These are phyloP conservation scores for Megaptera novaeangliae DNA, from an alignment of 2,113 vertebrate genomes.

Conservation along the genomic window DNA sequence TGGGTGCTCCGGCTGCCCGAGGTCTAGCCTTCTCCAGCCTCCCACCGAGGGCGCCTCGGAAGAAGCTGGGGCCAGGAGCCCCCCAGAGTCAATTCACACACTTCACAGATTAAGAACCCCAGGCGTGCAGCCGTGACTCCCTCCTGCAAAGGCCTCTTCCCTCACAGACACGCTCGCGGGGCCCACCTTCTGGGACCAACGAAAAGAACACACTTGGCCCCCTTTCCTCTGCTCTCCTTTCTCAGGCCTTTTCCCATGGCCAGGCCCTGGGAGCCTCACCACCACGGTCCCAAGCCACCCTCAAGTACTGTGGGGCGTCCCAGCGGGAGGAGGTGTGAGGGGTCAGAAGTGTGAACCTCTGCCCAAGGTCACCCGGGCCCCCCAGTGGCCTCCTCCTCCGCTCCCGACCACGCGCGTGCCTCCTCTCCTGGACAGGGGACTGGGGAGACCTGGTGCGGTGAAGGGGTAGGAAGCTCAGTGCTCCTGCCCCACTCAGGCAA, in stretches of 20 bases:
- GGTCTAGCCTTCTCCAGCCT: neutral
- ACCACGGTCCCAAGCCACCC: rapidly evolving
- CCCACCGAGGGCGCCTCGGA: rapidly evolving
- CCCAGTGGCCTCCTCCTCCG: too few species aligned
- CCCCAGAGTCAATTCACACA: neutral
- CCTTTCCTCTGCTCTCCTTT: too few species aligned
- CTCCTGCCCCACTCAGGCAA: neutral
- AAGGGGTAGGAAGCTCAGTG: neutral
- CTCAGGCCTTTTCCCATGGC: rapidly evolving
- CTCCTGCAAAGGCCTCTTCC: neutral
- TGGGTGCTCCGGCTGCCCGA: neutral
- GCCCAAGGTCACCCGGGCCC: neutral
- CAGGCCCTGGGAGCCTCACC: rapidly evolving
- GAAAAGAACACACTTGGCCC: neutral
- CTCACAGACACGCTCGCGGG: neutral
- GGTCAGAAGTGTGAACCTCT: neutral
- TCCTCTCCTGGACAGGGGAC: neutral
- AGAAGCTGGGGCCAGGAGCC: neutral
- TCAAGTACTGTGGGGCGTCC: rapidly evolving
- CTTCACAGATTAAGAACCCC: neutral
- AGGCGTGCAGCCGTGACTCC: rapidly evolving
- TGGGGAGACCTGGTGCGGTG: neutral
- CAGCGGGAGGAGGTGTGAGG: rapidly evolving
- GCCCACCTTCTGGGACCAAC: neutral
- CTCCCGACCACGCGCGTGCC: neutral